These are phyloP conservation scores for Callosobruchus maculatus DNA, from an alignment of 2,888 invertebrate species.

Conservation along the genomic window DNA sequence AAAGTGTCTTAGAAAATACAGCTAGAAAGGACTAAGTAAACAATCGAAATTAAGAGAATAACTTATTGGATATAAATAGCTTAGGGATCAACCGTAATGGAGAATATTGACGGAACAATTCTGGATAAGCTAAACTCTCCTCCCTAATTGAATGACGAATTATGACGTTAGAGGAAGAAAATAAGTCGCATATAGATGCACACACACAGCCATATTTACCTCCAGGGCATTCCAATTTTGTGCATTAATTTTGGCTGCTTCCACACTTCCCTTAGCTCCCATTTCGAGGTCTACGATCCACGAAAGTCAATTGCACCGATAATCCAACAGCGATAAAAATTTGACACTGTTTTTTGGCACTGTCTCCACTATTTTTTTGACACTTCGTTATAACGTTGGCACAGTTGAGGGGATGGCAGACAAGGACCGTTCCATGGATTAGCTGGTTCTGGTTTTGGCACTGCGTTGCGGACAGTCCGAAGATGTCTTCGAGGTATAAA, in stretches of 20 bases:
- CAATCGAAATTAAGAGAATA: not conserved
- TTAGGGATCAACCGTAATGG: no score
- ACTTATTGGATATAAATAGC: not conserved
- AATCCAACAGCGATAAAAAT: not conserved
- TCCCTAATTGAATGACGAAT: no score
- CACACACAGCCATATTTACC: constrained; percentile 53
- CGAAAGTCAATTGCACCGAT: not conserved
- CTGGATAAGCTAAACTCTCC: no score
- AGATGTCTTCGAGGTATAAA: constrained; percentile 10
- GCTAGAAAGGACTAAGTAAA: no score
- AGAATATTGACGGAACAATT: no score
- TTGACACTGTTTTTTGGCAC: not conserved
- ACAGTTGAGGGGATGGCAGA: constrained; percentile 1
- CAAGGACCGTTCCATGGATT: not conserved
- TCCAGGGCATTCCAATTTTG: constrained; percentile 76
- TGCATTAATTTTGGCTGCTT: constrained; percentile 76
- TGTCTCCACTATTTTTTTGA: constrained; percentile 12
- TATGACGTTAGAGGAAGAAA: not conserved
- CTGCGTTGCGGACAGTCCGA: constrained; percentile 4
- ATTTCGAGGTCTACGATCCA: constrained; percentile 44
- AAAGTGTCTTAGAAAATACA: no score
- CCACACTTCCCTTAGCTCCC: constrained; percentile 81
- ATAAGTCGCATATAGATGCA: not conserved
- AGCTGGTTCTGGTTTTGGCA: constrained; percentile 14
- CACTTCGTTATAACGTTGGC: constrained; percentile 11